Evolutionary conservation across 2,113 vertebrate genomes (phyloP).

Genomic region (Pheucticus melanocephalus): DNA sequence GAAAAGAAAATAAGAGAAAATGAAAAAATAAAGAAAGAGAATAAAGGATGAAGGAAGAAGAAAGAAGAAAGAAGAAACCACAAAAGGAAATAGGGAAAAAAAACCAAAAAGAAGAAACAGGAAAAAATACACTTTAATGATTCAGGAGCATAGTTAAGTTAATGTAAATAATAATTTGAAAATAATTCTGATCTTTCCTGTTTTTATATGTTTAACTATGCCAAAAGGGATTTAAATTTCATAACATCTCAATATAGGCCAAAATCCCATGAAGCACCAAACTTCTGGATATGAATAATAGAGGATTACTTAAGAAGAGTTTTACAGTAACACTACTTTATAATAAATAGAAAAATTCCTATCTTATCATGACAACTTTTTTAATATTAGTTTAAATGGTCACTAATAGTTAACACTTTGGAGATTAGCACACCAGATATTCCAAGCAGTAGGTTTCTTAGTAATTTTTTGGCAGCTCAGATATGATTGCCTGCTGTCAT

Average conservation of each 20-base stretch:
- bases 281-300: not conserved
- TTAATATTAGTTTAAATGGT: not conserved
- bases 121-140: not conserved
- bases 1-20: not conserved
- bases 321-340: not conserved
- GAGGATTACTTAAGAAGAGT: not conserved
- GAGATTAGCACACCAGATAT: not conserved
- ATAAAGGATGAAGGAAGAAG: not conserved
- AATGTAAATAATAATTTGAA: not conserved
- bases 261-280: not conserved
- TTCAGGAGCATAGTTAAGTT: not conserved
- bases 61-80: not conserved
- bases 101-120: not conserved
- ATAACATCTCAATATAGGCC: not conserved
- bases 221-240: not conserved
- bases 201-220: not conserved
- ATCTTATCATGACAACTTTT: not conserved
- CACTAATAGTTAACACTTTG: not conserved
- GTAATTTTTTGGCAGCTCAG: not conserved
- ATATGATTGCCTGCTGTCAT: not conserved
- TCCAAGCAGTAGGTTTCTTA: not conserved
- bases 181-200: not conserved
- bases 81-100: not conserved
- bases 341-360: not conserved
- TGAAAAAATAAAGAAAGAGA: rapidly evolving